These are phyloP conservation scores for Actinernus sp. DNA, from an alignment of 92 coral and sea anemone genomes.

Conservation along the genomic window DNA sequence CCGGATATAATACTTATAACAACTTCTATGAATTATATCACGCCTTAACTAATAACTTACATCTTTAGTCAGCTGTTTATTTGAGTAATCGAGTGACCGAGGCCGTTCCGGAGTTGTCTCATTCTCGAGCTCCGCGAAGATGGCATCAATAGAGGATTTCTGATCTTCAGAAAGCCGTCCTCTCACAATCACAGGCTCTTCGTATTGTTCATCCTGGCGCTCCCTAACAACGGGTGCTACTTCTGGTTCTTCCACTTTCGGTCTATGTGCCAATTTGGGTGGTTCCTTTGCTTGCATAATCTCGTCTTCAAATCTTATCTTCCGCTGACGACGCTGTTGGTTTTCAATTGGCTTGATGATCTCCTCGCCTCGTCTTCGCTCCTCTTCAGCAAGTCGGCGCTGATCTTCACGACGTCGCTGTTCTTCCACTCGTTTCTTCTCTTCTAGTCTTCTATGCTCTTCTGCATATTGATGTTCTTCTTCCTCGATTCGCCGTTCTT, in stretches of 20 bases:
- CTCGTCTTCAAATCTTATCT: constrained; percentile 71
- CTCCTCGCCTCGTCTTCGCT: constrained; percentile 68
- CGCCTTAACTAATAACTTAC: too few species aligned
- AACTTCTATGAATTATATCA: too few species aligned
- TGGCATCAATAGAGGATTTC: constrained; percentile 11
- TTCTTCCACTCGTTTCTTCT: constrained; percentile 62
- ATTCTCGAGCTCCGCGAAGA: constrained; percentile 25
- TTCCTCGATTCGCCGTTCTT: constrained; percentile 42
- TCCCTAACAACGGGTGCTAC: not conserved
- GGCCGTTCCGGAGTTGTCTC: not conserved
- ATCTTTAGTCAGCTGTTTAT: not conserved
- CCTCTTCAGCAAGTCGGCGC: constrained; percentile 67
- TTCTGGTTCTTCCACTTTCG: constrained; percentile 29
- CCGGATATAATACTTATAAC: not conserved
- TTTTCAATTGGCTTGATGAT: constrained; percentile 8
- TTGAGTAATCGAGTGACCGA: not conserved
- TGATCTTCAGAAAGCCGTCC: constrained; percentile 27
- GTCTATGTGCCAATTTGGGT: constrained; percentile 26
- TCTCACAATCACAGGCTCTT: constrained; percentile 15
- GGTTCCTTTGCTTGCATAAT: constrained; percentile 27
- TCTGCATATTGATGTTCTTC: constrained; percentile 31
- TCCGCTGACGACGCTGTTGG: constrained; percentile 39
- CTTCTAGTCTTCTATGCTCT: constrained; percentile 59
- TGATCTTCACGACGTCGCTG: constrained; percentile 74
- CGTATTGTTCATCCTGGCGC: constrained; percentile 3